Base-by-base conservation (phyloP, 2,888 invertebrate genomes). In the Steromphala cineraria region DNA sequence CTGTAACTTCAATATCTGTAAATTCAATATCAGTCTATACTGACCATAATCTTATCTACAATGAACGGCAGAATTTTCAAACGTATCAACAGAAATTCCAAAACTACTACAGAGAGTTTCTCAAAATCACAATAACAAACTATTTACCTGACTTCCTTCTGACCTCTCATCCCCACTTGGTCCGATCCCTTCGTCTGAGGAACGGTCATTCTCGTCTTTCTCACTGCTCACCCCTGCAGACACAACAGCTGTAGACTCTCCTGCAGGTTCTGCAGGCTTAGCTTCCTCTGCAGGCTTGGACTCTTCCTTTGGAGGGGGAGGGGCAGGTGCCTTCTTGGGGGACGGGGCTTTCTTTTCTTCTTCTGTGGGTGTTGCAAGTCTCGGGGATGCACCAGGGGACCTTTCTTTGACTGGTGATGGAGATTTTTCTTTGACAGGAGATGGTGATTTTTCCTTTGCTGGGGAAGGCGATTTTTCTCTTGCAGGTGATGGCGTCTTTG, bases 111-210 rank as follows among this genome's bases (percentile, higher is more conserved):
- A n/a, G n/a, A n/a, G 46, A 46, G 46, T 46, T 5, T 5, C 8
- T 24, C 1, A 17, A n/a, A n/a, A 56, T 24, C n/a, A 56, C 7
- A 24, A 10, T 5, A 7, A 56, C 19, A 24, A 5, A 71, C 10
- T 40, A 8, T 17, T 67, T 81, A 89, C 89, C 87, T 88, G 87
- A 81, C 87, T 87, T 13, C 87, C 83, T 62, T 89, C 89, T 31
- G 89, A 89, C 40, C 84, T 85, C 53, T 90, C 89, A 83, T 87
- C 88, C 19, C 87, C 85, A 82, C 90, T 89, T 4, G 86, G 87
- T 40, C 89, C 90, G 21, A 90, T 82, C 8, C 89, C 89, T 79
- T 90, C 89, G 81, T 89, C 90, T 3, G 89, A 88, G 8, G 87
- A 84, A 71, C 86, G 87, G 74, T 89, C 88, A 74, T 84, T 84